Evolutionary conservation across 2,113 vertebrate genomes (phyloP), one percentile per base, ranked within the genome.

Genomic region (Poeciliopsis prolifica): DNA sequence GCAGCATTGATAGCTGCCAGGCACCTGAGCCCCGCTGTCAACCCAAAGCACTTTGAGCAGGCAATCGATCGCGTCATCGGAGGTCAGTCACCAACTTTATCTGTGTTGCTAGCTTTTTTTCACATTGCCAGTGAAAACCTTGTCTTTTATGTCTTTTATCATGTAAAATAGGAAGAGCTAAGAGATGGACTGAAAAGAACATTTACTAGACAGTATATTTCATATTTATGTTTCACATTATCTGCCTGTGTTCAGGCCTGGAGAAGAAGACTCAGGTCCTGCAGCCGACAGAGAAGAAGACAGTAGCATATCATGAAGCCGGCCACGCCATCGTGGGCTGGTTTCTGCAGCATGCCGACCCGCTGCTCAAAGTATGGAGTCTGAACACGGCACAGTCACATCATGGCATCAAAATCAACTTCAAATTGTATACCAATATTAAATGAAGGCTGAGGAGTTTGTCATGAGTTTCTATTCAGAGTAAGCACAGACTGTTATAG

Each of bases 301-400:
- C 95, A 0, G 96, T 99, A 66, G 97, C 98, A 0, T 99, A 97
- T 90, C 98, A 98, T 1, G 97, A 98, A 81, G 97, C 97, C 1
- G 97, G 97, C 0, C 97, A 97, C 14, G 97, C 97, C 1, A 96
- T 99, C 48, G 95, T 95, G 0, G 98, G 97, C 44, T 99, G 98
- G 97, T 99, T 95, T 90, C 91, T 99, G 79, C 96, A 99, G 71
- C 97, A 99, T 15, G 97, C 97, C n/a, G 98, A 99, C 89, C 98
- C 98, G 1, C 93, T 97, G n/a, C 85, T 99, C 58, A 99, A 98
- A 95, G 97, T 98, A 81, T 37, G 4, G 4, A n/a, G 3, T 10
- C 17, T 78, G 54, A 15, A 48, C 68, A 33, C 15, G 24, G 48
- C 14, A 54, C 22, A 24, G 4, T 54, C 15, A n/a, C 51, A 54